Percentiles rank a stretch among this genome's conserved stretches.
These are phyloP conservation scores for Dryocosmus kuriphilus DNA, from an alignment of 2,888 invertebrate species.

Conservation along the genomic window DNA sequence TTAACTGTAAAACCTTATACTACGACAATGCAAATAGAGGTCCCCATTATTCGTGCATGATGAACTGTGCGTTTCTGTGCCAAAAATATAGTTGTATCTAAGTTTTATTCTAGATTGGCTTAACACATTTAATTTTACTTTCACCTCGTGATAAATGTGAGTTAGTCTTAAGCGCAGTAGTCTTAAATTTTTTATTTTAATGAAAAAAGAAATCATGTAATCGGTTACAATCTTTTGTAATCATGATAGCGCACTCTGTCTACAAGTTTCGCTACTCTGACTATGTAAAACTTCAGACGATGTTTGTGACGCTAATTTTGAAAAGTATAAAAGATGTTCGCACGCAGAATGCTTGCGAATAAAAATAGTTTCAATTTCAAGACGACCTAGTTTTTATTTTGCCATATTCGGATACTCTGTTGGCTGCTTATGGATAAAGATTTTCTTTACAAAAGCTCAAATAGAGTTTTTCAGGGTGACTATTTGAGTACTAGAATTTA, in stretches of 20 bases:
- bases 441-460: not conserved
- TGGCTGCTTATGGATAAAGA: not conserved
- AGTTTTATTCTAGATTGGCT: not conserved
- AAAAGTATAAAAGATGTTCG: not conserved
- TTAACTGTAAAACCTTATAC: not conserved
- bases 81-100: constrained; percentile 7
- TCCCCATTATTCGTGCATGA: not conserved
- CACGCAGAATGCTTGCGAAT: not conserved
- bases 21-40: not conserved
- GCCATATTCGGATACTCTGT: not conserved
- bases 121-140: not conserved
- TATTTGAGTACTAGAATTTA: too few relatives aligned
- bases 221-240: not conserved
- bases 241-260: not conserved
- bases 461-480: too few relatives aligned
- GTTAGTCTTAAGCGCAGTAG: not conserved
- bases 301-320: not conserved
- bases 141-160: not conserved
- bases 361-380: constrained; percentile 8
- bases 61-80: constrained; percentile 2
- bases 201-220: not conserved
- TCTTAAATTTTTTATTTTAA: not conserved
- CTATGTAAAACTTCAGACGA: not conserved
- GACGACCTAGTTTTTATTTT: not conserved
- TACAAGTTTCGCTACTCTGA: not conserved